Evolutionary conservation across 2,113 vertebrate genomes (phyloP), one percentile per base, ranked within the genome.

Genomic region (Corydoras maculifer): DNA sequence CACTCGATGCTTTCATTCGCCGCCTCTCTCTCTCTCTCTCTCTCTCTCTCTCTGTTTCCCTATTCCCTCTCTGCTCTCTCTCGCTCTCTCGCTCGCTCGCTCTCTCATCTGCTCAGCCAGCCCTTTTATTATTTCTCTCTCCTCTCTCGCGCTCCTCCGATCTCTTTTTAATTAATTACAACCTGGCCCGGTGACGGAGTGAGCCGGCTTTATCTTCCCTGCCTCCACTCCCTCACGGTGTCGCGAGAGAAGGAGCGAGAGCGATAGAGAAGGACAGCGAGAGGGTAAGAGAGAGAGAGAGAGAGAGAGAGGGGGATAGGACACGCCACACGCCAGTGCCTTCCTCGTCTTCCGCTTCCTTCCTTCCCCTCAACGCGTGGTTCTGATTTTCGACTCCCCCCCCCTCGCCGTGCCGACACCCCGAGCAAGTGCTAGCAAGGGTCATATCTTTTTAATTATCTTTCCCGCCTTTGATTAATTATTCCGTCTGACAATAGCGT

Each of bases 401-500:
- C 82, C 79, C 79, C 82, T 83, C 82, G 82, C 90, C 87, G 89
- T 89, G 82, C 86, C 89, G 87, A 88, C 89, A 93, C 91, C 91
- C 90, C 86, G 93, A 93, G 94, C 92, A 94, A 97, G 93, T 92
- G 93, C 92, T 94, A 93, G 91, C 92, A 92, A 93, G 94, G 94
- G 94, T 99, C 95, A 97, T 99, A 99, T 99, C 97, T 99, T 99
- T 99, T 99, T 99, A 99, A 99, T 98, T 98, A 99, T 99, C 96
- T 98, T 93, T 97, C 93, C 91, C 90, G 91, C 92, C 94, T 96
- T 97, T 98, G 95, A 98, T 99, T 98, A 98, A 98, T 99, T 99
- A 96, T 98, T 94, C 91, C 91, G 88, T 91, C 92, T 96, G 95
- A 98, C 95, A 98, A 96, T 93, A 88, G 91, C 90, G 88, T 92